phyloP scores from a whole-genome alignment of 2,888 invertebrate genomes.

The Fragum fragum region DNA sequence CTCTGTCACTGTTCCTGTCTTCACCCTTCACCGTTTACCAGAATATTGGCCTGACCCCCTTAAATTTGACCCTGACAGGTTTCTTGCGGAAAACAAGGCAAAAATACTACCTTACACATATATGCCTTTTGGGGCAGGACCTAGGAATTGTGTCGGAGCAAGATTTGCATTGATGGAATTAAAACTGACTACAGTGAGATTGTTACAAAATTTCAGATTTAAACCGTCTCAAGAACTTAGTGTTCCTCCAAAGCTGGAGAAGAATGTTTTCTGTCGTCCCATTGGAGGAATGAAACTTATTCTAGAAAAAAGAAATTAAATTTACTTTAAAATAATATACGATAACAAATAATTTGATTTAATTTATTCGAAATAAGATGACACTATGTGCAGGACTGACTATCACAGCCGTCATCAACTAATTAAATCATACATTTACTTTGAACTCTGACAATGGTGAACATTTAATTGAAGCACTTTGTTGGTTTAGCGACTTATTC shows the following conservation, averaged over 20 bases:
- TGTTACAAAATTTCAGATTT: slow-evolving; percentile 51
- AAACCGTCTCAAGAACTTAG: slow-evolving; percentile 45
- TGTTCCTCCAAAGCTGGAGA: slow-evolving; percentile 56
- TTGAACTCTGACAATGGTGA: no score
- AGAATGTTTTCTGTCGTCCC: slow-evolving; percentile 53
- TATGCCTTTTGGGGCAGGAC: slow-evolving; percentile 60
- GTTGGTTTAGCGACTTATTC: no score
- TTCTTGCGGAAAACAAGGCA: slow-evolving; percentile 54
- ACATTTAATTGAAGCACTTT: no score
- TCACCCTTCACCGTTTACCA: slow-evolving; percentile 50
- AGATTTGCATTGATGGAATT: slow-evolving; percentile 57
- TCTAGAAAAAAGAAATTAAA: slow-evolving; percentile 40
- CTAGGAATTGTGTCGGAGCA: slow-evolving; percentile 56
- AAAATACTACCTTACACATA: slow-evolving; percentile 55
- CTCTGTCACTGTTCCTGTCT: slow-evolving; percentile 54
- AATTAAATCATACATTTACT: no score
- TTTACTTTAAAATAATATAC: no score
- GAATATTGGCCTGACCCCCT: slow-evolving; percentile 66
- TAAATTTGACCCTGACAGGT: slow-evolving; percentile 58
- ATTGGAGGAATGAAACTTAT: slow-evolving; percentile 53
- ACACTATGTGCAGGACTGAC: no score
- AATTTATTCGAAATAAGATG: no score
- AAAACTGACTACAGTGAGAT: slow-evolving; percentile 52
- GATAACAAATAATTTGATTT: no score
- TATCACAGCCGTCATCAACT: no score